Base-by-base conservation (phyloP, 2,888 invertebrate genomes). In the Heliconius ismenius region DNA sequence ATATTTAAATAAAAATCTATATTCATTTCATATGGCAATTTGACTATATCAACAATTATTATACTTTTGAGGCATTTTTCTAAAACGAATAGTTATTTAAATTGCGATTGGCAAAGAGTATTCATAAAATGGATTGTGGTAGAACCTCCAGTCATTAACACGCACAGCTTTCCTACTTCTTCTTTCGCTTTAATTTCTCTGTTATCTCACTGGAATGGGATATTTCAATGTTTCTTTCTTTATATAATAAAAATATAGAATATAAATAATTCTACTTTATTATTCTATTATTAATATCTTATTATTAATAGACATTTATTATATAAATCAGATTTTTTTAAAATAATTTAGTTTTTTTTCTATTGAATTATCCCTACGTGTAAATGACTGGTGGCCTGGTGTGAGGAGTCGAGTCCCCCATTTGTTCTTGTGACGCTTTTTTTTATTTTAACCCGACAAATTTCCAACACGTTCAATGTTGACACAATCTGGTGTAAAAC, bases 371-470 rank as follows among this genome's bases (percentile, higher is more conserved):
- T 85, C 82, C 79, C 75, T 62, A 76, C 82, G 84, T 84, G 83
- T 86, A 26, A 85, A 85, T 91, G 92, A 90, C 92, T 91, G 92
- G 91, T 86, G 91, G 91, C 78, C 90, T 90, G 92, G 92, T 91
- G 90, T 91, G 90, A 91, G 91, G 91, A 75, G 82, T 70, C 79
- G 79, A 64, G 81, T 18, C 3, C 49, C 49, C 79, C 77, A 79
- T 76, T 80, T 80, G 78, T 75, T 68, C 73, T 73, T 75, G 78
- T 79, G 60, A 78, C 74, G 77, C 76, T 78, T 62, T 62, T 62
- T 62, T 62, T 24, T 68, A 74, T 74, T 73, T 76, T 74, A 79
- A 78, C 78, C 60, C 77, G 68, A 74, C 70, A 76, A 63, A 32
- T 79, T 68, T 73, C 65, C 69, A 80, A 39, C 73, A 73, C 77